A percentile compares a stretch with the other conserved stretches of the same genome.
phyloP scores from a whole-genome alignment of 2,797 vertebrate genomes.

The Microctenopoma lineatum region DNA sequence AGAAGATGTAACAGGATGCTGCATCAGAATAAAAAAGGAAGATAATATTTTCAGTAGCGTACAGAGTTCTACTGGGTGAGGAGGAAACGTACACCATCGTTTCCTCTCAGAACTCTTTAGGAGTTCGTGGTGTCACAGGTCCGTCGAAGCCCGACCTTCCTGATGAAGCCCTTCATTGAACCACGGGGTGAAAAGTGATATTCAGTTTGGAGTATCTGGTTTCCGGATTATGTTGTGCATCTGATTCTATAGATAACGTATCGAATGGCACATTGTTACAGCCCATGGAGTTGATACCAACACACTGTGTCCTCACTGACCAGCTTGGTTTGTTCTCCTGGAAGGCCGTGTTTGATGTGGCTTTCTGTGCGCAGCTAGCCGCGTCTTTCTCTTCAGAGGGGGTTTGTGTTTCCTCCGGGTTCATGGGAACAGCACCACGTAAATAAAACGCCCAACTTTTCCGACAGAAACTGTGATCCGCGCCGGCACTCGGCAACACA shows the following conservation, averaged over 20 bases:
- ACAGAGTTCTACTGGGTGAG: not conserved
- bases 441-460: not conserved
- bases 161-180: not conserved
- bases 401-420: constrained; percentile 47
- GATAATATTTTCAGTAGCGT: not conserved
- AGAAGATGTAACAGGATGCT: constrained; percentile 14
- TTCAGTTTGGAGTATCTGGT: constrained; percentile 38
- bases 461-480: not conserved
- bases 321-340: constrained; percentile 25
- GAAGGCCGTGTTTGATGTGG: constrained; percentile 21
- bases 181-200: constrained; percentile 31
- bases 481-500: not conserved
- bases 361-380: not conserved
- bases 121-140: not conserved
- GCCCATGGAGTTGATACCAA: constrained; percentile 10
- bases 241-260: constrained; percentile 56
- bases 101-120: not conserved
- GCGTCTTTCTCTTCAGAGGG: constrained; percentile 29
- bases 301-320: constrained; percentile 34
- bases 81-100: not conserved
- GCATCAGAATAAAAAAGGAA: constrained; percentile 1
- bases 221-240: constrained; percentile 25
- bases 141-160: not conserved
- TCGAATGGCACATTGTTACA: constrained; percentile 36
- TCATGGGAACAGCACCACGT: constrained; percentile 43